Percentiles rank a stretch among this genome's conserved stretches.
Evolutionary conservation across 2,113 vertebrate species (phyloP).

Genomic region (Aramus guarauna): DNA sequence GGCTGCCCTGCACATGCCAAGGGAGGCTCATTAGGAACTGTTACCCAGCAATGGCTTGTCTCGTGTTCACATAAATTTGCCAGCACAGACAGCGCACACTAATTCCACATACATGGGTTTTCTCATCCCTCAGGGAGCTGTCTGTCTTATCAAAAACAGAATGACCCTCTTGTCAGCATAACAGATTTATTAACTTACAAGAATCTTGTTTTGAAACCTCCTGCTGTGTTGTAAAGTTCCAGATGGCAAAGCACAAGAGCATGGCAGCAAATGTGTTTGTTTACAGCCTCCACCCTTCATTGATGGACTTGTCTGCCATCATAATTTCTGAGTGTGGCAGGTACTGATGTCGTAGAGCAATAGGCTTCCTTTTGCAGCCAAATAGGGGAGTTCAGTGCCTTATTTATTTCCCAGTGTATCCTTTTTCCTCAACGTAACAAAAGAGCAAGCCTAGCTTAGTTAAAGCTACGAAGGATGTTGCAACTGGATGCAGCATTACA

Average conservation of each 20-base stretch:
- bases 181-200: conserved; percentile 17
- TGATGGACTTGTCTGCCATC: not conserved
- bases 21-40: not conserved
- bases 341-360: conserved; percentile 3
- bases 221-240: conserved; percentile 16
- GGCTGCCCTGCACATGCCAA: not conserved
- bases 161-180: conserved; percentile 3
- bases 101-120: not conserved
- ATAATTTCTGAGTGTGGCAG: not conserved
- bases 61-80: not conserved
- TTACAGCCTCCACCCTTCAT: not conserved
- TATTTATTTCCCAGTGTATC: conserved; percentile 14
- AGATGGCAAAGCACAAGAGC: not conserved
- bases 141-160: not conserved
- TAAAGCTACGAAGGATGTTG: not conserved
- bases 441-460: conserved; percentile 14
- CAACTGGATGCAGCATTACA: conserved; percentile 32
- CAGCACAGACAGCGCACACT: not conserved
- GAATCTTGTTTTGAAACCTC: conserved; percentile 26
- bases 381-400: not conserved
- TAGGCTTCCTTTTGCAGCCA: not conserved
- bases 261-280: not conserved
- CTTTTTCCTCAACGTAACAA: not conserved
- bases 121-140: not conserved
- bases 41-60: not conserved